Percentiles rank a stretch among this genome's conserved stretches.
Conservation (phyloP, 2,113 vertebrate species). For the Pavo muticus region DNA sequence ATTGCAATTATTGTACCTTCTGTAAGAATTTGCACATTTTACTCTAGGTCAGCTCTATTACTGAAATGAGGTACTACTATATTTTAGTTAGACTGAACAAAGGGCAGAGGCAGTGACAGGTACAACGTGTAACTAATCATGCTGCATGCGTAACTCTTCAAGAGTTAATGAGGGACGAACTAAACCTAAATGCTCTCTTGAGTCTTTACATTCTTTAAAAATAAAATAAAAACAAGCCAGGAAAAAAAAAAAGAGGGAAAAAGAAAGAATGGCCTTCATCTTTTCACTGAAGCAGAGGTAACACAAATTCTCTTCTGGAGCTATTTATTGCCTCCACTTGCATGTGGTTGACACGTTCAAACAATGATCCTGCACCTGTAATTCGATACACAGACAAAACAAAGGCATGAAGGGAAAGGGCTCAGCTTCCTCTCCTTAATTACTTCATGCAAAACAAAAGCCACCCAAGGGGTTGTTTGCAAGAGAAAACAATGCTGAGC, state of each 20-base stretch:
- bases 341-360: neutral
- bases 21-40: slow-evolving; percentile 57
- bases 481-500: slow-evolving; percentile 36
- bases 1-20: slow-evolving; percentile 66
- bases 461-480: neutral
- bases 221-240: neutral
- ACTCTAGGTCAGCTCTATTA: slow-evolving; percentile 43
- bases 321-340: slow-evolving; percentile 52
- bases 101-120: slow-evolving; percentile 48
- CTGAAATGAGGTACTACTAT: slow-evolving; percentile 39
- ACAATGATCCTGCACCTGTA: slow-evolving; percentile 51
- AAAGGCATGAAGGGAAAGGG: slow-evolving; percentile 58
- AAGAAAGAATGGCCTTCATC: neutral
- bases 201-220: neutral
- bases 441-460: slow-evolving; percentile 33
- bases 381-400: slow-evolving; percentile 47
- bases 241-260: neutral
- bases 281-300: neutral
- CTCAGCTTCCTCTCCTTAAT: slow-evolving; percentile 66
- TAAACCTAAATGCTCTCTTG: slow-evolving; percentile 29
- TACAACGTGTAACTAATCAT: slow-evolving; percentile 44
- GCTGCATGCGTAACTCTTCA: neutral
- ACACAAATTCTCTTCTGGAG: slow-evolving; percentile 21
- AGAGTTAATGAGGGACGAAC: slow-evolving; percentile 69
- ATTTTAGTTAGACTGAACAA: slow-evolving; percentile 45